These are phyloP conservation scores for Diachrysia chrysitis DNA, from an alignment of 2,888 invertebrate genomes.

Conservation along the genomic window DNA sequence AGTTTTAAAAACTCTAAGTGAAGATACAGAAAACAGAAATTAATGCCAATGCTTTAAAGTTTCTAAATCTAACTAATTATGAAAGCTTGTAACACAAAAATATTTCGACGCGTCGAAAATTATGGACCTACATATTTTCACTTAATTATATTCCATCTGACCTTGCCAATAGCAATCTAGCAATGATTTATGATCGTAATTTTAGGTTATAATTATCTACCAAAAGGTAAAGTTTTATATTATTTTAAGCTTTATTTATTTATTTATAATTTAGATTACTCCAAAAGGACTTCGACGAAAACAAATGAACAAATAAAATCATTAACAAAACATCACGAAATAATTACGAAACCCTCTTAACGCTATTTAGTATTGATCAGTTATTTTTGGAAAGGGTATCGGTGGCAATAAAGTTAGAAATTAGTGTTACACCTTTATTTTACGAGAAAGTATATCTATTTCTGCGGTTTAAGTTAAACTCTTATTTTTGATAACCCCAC, in stretches of 20 bases:
- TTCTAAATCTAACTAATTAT: neutral
- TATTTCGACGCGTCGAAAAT: neutral
- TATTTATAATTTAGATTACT: neutral
- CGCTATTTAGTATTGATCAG: conserved; percentile 16
- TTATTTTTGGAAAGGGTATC: conserved; percentile 32
- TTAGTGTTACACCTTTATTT: conserved; percentile 6
- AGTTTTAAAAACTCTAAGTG: no score
- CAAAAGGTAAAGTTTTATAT: neutral
- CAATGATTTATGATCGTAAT: neutral
- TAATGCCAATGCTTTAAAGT: neutral
- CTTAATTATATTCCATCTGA: neutral
- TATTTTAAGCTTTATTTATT: neutral
- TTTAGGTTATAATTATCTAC: neutral
- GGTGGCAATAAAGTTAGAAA: conserved; percentile 27
- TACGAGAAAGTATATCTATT: conserved; percentile 6
- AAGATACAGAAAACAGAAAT: no score
- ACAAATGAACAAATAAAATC: conserved; percentile 5
- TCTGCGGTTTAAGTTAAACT: neutral
- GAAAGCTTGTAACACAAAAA: neutral
- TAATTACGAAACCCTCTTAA: conserved; percentile 37
- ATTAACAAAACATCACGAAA: conserved; percentile 16
- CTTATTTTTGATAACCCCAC: conserved; percentile 13
- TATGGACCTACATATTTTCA: neutral
- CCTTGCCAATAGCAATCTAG: conserved; percentile 4
- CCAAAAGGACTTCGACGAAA: neutral